Conservation (phyloP, 1,140 invertebrate genomes). For the Zaprionus davidi region DNA sequence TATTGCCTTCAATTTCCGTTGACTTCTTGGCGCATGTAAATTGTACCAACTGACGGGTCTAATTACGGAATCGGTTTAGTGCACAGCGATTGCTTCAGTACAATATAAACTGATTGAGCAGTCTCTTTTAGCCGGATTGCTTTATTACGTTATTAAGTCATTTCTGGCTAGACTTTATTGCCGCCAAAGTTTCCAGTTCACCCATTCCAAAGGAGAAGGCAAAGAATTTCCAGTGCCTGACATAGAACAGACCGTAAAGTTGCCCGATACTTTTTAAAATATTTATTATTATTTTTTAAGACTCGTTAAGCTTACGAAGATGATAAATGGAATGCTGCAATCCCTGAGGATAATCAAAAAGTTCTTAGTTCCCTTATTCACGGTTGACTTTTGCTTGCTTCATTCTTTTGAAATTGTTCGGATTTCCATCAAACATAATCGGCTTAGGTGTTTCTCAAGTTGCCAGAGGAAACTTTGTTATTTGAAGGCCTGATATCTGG, state of each 20-base stretch:
- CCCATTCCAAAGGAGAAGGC: slow-evolving; percentile 27
- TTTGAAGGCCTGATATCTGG: slow-evolving; percentile 1
- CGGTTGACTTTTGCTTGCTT: not conserved
- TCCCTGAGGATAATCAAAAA: slow-evolving; percentile 13
- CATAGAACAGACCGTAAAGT: slow-evolving; percentile 86
- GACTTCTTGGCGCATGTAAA: slow-evolving; percentile 28
- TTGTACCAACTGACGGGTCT: slow-evolving; percentile 8
- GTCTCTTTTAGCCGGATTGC: slow-evolving; percentile 15
- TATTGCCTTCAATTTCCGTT: slow-evolving; percentile 45
- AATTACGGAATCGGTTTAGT: not conserved
- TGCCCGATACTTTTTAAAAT: not conserved
- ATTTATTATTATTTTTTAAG: slow-evolving; percentile 6
- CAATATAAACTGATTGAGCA: not conserved
- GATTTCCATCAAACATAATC: slow-evolving; percentile 30
- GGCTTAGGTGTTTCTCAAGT: slow-evolving; percentile 27
- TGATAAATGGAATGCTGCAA: not conserved
- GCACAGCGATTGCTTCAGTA: not conserved
- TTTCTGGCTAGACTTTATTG: not conserved
- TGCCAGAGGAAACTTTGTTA: not conserved
- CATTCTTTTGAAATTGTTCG: slow-evolving; percentile 3
- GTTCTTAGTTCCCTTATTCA: not conserved
- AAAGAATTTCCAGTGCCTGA: slow-evolving; percentile 83
- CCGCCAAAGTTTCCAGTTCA: slow-evolving; percentile 25
- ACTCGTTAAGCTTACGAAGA: not conserved
- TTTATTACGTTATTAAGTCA: slow-evolving; percentile 32